Percentiles rank a stretch among this genome's conserved stretches.
These are phyloP conservation scores for Sitta carolinensis DNA, from an alignment of 2,797 vertebrate species.

Conservation along the genomic window DNA sequence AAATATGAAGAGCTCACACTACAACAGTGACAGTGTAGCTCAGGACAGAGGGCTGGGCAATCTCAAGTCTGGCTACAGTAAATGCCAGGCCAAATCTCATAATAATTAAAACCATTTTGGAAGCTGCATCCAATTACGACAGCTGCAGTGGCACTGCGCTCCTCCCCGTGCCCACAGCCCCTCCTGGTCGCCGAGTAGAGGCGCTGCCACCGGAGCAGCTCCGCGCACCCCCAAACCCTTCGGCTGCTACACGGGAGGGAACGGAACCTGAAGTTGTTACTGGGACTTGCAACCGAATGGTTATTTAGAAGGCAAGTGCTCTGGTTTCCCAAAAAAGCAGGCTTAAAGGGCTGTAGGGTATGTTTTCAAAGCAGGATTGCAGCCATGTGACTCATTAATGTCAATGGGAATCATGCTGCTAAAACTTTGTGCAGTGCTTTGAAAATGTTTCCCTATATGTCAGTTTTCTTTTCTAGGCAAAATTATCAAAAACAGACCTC, in stretches of 20 bases:
- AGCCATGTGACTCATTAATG: slow-evolving; percentile 49
- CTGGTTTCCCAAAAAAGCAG: slow-evolving; percentile 29
- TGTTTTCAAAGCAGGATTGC: slow-evolving; percentile 59
- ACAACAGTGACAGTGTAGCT: not conserved
- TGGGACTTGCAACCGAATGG: accelerated
- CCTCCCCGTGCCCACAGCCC: not conserved
- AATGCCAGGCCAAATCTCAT: slow-evolving; percentile 6
- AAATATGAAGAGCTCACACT: not conserved
- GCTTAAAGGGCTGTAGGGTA: slow-evolving; percentile 19
- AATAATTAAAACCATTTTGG: slow-evolving; percentile 34
- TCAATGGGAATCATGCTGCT: slow-evolving; percentile 29
- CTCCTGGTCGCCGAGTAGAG: not conserved
- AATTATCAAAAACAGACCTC: slow-evolving; percentile 63
- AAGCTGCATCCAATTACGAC: slow-evolving; percentile 12
- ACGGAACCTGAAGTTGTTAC: not conserved
- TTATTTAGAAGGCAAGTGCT: slow-evolving; percentile 32
- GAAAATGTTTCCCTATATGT: slow-evolving; percentile 43
- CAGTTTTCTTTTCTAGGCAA: slow-evolving; percentile 26
- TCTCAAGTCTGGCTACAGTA: not conserved
- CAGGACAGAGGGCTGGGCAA: not conserved
- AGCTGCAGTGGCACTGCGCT: not conserved
- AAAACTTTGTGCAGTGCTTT: slow-evolving; percentile 37
- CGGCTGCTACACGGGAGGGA: not conserved
- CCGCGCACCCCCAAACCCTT: accelerated
- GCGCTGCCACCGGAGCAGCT: not conserved